Evolutionary conservation across 1,140 invertebrate species (phyloP).

Genomic region (Sminthurinus signatus): DNA sequence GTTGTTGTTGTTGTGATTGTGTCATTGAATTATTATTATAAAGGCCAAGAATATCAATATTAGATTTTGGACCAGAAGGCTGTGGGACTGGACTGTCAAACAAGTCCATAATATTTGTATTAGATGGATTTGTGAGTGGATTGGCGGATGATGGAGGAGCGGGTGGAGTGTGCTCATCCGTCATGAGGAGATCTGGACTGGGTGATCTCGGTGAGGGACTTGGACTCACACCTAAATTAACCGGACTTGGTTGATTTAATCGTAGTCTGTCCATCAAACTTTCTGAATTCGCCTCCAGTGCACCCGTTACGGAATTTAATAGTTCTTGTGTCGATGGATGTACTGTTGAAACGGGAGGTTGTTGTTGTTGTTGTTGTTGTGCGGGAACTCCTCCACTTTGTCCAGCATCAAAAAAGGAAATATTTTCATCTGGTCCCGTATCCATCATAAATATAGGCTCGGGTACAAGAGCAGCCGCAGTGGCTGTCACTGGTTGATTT

Average conservation of each 20-base stretch:
- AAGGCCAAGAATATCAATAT: slow-evolving; percentile 32
- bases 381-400: too few species aligned
- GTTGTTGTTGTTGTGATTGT: neutral
- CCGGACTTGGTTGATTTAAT: slow-evolving; percentile 53
- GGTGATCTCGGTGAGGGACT: slow-evolving; percentile 71
- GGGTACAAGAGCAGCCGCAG: neutral
- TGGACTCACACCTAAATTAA: slow-evolving; percentile 67
- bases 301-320: slow-evolving; percentile 74
- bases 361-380: too few species aligned
- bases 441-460: slow-evolving; percentile 1
- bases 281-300: slow-evolving; percentile 78
- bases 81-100: slow-evolving; percentile 17
- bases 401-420: neutral
- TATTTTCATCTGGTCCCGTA: neutral
- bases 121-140: slow-evolving; percentile 25
- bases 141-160: slow-evolving; percentile 29
- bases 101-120: slow-evolving; percentile 26
- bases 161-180: slow-evolving; percentile 45
- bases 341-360: too few species aligned
- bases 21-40: slow-evolving; percentile 21
- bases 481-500: neutral
- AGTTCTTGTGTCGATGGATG: slow-evolving; percentile 51
- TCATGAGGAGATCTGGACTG: slow-evolving; percentile 60
- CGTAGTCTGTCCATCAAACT: slow-evolving; percentile 72
- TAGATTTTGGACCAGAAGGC: slow-evolving; percentile 19